Conservation (phyloP, 2,797 vertebrate species). For the Spondyliosoma cantharus region DNA sequence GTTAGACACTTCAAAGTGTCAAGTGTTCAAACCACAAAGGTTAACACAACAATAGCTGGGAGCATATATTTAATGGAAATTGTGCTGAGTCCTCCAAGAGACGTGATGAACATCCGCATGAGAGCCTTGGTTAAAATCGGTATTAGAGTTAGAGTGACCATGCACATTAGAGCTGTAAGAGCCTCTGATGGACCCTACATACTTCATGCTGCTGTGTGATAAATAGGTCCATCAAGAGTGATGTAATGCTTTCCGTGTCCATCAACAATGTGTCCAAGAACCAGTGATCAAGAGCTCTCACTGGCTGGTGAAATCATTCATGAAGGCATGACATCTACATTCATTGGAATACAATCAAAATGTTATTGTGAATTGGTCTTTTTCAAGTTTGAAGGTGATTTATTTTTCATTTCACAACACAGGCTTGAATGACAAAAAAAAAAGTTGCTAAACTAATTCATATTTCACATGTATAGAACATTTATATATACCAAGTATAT, state of each 20-base stretch:
- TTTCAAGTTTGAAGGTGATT: too few relatives aligned
- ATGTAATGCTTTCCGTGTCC: conserved; percentile 40
- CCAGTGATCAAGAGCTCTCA: conserved; percentile 4
- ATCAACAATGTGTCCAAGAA: conserved; percentile 31
- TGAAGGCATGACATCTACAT: not conserved
- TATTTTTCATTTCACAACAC: too few relatives aligned
- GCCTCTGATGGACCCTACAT: conserved; percentile 27
- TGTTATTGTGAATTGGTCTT: not conserved
- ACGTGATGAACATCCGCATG: conserved; percentile 18
- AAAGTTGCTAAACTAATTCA: too few relatives aligned
- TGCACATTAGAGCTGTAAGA: conserved; percentile 17
- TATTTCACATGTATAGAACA: too few relatives aligned
- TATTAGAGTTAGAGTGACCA: conserved; percentile 12
- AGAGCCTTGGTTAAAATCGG: conserved; percentile 3
- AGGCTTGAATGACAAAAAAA: too few relatives aligned
- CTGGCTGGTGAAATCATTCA: conserved; percentile 5
- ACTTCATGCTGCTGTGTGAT: conserved; percentile 41
- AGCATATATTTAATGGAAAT: conserved; percentile 8
- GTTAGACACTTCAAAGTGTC: not conserved
- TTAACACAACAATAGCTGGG: not conserved
- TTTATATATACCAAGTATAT: too few relatives aligned
- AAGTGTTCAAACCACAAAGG: not conserved
- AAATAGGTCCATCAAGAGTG: conserved; percentile 38
- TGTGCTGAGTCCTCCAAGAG: conserved; percentile 10
- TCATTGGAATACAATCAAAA: not conserved